Evolutionary conservation across 2,797 vertebrate genomes (phyloP).

Genomic region (Hozukius guyotensis): DNA sequence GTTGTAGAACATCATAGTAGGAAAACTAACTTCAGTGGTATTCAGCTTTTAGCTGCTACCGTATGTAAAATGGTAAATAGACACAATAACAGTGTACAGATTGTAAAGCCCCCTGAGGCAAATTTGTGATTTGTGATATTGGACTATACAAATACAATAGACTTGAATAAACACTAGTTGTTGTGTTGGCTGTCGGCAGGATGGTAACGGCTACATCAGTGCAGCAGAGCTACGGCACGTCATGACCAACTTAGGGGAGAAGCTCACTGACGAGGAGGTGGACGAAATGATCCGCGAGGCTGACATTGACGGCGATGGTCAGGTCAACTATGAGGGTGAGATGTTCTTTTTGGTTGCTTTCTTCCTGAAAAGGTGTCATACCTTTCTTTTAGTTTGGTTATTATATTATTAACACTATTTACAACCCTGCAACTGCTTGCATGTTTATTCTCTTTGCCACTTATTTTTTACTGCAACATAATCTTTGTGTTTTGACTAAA

Average conservation of each 20-base stretch:
- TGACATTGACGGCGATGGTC: constrained; percentile 91
- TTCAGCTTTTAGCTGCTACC: not conserved
- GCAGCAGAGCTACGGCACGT: constrained; percentile 91
- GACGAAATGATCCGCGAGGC: constrained; percentile 94
- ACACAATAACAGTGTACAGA: not conserved
- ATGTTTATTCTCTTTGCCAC: not conserved
- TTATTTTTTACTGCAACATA: not conserved
- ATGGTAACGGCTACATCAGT: constrained; percentile 92
- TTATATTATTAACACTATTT: no score
- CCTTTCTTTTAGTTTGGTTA: not conserved
- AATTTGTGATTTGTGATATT: no score
- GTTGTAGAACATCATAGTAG: not conserved
- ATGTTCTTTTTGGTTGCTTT: not conserved
- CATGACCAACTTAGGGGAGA: constrained; percentile 94
- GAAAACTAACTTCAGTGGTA: not conserved
- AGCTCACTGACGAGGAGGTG: constrained; percentile 92
- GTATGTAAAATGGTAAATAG: not conserved
- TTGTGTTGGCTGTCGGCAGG: constrained; percentile 67
- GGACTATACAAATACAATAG: no score
- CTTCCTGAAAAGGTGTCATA: not conserved
- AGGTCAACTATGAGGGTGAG: constrained; percentile 94
- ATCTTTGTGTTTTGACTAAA: not conserved
- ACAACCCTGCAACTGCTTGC: not conserved
- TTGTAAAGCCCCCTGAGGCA: no score
- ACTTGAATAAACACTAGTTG: not conserved